Base-by-base conservation (phyloP, 2,113 vertebrate genomes). In the Anthoscopus minutus region DNA sequence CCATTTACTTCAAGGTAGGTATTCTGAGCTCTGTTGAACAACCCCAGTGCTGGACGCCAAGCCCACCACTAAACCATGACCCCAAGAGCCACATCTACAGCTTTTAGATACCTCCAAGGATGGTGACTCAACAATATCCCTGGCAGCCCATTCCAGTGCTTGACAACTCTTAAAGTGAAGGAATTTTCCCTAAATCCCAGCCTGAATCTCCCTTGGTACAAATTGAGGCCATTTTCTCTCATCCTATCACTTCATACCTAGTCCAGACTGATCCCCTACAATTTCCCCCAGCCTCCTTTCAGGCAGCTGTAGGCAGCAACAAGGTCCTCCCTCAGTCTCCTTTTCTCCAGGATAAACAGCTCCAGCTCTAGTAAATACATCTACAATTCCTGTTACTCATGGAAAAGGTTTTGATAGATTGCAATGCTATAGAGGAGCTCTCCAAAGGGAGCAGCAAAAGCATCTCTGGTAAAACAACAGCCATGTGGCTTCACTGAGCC, bases 231-330 rank as follows among this genome's bases (percentile, higher is more conserved):
- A 11, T n/a, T 67, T 48, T 61, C 31, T 48, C 31, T 74, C 27
- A 28, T 37, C 31, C 40, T 33, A 42, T 30, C 15, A 13, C 16
- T 42, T 33, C 22, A 44, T 13, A 17, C 15, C 5, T 1, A 14
- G 8, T 40, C 35, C 12, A 47, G 13, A 28, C 9, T 16, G 22
- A 73, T 11, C 4, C 7, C 17, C 15, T 23, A 10, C 53, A 27
- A 0, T 7, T 2, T 4, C 54, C 23, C 30, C 44, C 66, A 47
- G 0, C 2, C 13, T 42, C 74, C 24, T n/a, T 45, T 13, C 65
- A 90, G 44, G 50, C 44, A 71, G 11, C 0, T 44, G 10, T 8
- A 64, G 80, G 51, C 27, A 44, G 44, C 33, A 56, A 5, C 14
- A 30, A 84, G 11, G 3, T 45, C 11, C 16, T 28, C 22, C 33